phyloP scores from a whole-genome alignment of 2,888 invertebrate genomes.

The Operophtera brumata region DNA sequence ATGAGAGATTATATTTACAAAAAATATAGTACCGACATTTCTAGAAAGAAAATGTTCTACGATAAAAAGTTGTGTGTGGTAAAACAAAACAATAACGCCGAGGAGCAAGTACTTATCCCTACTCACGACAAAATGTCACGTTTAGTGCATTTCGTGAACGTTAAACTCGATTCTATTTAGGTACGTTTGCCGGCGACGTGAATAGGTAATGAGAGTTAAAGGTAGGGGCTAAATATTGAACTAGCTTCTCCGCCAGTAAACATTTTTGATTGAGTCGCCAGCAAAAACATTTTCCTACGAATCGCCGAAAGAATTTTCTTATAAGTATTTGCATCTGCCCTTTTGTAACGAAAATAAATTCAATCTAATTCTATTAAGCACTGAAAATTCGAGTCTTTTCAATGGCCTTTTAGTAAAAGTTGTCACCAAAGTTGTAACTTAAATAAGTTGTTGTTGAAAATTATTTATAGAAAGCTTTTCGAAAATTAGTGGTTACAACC shows the following conservation, averaged over 20 bases:
- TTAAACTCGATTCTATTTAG: conserved; percentile 41
- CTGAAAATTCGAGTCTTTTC: too few relatives aligned
- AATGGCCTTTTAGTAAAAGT: too few relatives aligned
- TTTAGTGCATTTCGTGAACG: conserved; percentile 35
- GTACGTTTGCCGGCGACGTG: conserved; percentile 36
- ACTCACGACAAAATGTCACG: conserved; percentile 39
- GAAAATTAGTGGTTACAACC: too few relatives aligned
- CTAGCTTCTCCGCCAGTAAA: conserved; percentile 56
- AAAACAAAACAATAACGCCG: conserved; percentile 26
- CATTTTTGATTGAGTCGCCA: conserved; percentile 63
- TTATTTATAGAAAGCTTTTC: too few relatives aligned
- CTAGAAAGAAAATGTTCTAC: conserved; percentile 8
- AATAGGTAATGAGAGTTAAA: conserved; percentile 42
- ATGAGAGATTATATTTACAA: conserved; percentile 13
- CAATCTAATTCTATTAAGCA: too few relatives aligned
- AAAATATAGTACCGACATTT: conserved; percentile 6
- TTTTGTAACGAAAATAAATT: not conserved
- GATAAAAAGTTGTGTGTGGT: conserved; percentile 15
- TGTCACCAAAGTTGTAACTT: too few relatives aligned
- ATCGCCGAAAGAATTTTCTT: conserved; percentile 41
- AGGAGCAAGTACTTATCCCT: conserved; percentile 35
- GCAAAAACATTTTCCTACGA: conserved; percentile 46
- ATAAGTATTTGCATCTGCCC: conserved; percentile 33
- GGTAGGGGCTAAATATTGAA: conserved; percentile 57
- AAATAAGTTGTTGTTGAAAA: too few relatives aligned